phyloP scores from a whole-genome alignment of 23 tunicate genomes.

The Corella eumyota region DNA sequence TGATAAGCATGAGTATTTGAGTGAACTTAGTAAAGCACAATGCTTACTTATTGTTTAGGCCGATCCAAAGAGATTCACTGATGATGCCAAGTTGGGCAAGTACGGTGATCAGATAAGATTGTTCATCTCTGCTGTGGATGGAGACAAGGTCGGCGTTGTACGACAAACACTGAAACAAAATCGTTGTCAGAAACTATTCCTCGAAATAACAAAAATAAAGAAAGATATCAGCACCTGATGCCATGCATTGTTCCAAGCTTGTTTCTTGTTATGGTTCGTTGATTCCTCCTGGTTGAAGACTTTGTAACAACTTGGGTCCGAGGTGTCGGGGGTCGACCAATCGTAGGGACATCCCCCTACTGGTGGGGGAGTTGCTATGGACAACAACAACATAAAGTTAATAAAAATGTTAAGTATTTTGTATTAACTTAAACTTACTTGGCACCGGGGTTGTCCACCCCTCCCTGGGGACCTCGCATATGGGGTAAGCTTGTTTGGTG shows the following conservation, averaged over 20 bases:
- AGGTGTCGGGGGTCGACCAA: slow-evolving; percentile 48
- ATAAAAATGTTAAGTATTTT: no score
- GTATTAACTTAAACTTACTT: no score
- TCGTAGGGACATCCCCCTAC: slow-evolving; percentile 54
- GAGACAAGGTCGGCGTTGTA: slow-evolving; percentile 66
- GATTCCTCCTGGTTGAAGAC: slow-evolving; percentile 15
- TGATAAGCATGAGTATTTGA: no score
- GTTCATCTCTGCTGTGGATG: slow-evolving; percentile 72
- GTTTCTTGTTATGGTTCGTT: slow-evolving; percentile 21
- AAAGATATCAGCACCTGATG: slow-evolving; percentile 48
- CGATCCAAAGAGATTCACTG: slow-evolving; percentile 60
- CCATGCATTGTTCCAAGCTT: slow-evolving; percentile 66
- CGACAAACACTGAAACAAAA: slow-evolving; percentile 41
- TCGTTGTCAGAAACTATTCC: background rate
- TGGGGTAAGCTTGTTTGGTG: slow-evolving; percentile 44
- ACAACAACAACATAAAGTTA: no score
- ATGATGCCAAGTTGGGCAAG: slow-evolving; percentile 14
- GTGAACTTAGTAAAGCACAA: no score
- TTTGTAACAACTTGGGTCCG: slow-evolving; percentile 50
- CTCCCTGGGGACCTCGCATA: slow-evolving; percentile 64
- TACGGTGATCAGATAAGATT: slow-evolving; percentile 29
- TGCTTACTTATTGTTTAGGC: slow-evolving; percentile 54
- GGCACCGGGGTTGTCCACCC: slow-evolving; percentile 76
- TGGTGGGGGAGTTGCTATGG: slow-evolving; percentile 79
- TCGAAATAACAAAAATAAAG: background rate